phyloP scores from a whole-genome alignment of 2,888 invertebrate species.

The Rhagonycha lutea region DNA sequence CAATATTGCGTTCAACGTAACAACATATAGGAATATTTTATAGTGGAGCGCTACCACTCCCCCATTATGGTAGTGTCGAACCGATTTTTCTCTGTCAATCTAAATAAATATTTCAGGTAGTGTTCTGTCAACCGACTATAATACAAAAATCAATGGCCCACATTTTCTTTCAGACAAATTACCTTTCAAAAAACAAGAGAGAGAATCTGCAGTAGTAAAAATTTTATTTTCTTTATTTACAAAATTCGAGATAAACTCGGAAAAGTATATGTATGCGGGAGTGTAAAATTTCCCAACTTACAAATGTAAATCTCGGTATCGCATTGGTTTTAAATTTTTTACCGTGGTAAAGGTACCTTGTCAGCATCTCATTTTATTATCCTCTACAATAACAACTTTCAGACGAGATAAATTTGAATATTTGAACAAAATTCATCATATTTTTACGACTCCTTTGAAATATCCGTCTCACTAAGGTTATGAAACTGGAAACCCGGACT shows the following conservation, averaged over 20 bases:
- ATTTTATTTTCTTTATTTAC: constrained; percentile 10
- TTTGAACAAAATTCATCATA: not conserved
- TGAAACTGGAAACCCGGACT: too few species aligned
- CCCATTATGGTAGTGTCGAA: constrained; percentile 6
- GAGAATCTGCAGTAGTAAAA: constrained; percentile 10
- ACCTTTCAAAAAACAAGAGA: constrained; percentile 12
- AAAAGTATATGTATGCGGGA: constrained; percentile 20
- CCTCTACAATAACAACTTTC: constrained; percentile 16
- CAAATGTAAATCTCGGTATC: constrained; percentile 24
- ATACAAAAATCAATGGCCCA: constrained; percentile 20
- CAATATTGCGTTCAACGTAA: not conserved
- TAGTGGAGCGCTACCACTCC: not conserved
- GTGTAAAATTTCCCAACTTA: constrained; percentile 15
- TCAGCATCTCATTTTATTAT: constrained; percentile 19
- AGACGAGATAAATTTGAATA: constrained; percentile 19
- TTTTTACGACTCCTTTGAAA: not conserved
- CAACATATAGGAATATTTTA: constrained; percentile 10
- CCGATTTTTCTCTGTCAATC: constrained; percentile 16
- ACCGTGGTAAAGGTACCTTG: not conserved
- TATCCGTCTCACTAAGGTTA: not conserved
- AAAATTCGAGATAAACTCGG: not conserved
- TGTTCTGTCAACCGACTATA: constrained; percentile 12
- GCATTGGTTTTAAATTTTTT: constrained; percentile 19
- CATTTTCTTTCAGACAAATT: constrained; percentile 12
- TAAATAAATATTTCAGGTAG: constrained; percentile 15